phyloP scores from a whole-genome alignment of 2,797 vertebrate genomes.

The Limosa lapponica region DNA sequence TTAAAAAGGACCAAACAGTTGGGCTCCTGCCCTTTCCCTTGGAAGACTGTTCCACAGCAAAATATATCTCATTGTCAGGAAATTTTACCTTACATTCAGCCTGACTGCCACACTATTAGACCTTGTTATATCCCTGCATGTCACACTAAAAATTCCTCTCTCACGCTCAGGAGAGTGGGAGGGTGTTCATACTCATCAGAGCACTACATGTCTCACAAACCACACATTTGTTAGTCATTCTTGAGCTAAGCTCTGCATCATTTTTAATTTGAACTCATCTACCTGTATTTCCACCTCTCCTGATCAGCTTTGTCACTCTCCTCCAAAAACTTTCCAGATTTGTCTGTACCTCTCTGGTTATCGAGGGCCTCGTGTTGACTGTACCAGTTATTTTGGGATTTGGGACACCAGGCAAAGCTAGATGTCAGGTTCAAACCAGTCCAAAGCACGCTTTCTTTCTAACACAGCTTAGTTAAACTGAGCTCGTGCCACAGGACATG shows the following conservation, averaged over 20 bases:
- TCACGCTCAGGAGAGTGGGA: slow-evolving; percentile 8
- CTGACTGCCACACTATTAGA: slow-evolving; percentile 50
- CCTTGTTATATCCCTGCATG: background rate
- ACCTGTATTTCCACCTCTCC: slow-evolving; percentile 26
- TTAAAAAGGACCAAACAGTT: slow-evolving; percentile 10
- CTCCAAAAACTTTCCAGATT: background rate
- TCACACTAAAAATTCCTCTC: slow-evolving; percentile 25
- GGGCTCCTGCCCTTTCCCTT: background rate
- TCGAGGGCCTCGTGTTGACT: background rate
- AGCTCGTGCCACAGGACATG: background rate
- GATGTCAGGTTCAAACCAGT: background rate
- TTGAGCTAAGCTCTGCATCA: background rate
- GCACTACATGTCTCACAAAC: slow-evolving; percentile 16
- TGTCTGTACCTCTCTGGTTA: background rate
- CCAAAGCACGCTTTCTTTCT: background rate
- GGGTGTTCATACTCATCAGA: slow-evolving; percentile 41
- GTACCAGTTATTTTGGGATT: background rate
- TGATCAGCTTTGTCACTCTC: background rate
- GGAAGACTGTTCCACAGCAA: background rate
- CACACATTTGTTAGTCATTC: slow-evolving; percentile 54
- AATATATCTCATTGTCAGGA: slow-evolving; percentile 16
- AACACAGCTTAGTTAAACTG: background rate
- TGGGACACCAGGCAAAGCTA: background rate
- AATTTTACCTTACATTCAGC: slow-evolving; percentile 19
- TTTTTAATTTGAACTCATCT: background rate